Evolutionary conservation across 1,140 invertebrate genomes (phyloP), one percentile per base, ranked within the genome.

Genomic region (Thrips palmi): DNA sequence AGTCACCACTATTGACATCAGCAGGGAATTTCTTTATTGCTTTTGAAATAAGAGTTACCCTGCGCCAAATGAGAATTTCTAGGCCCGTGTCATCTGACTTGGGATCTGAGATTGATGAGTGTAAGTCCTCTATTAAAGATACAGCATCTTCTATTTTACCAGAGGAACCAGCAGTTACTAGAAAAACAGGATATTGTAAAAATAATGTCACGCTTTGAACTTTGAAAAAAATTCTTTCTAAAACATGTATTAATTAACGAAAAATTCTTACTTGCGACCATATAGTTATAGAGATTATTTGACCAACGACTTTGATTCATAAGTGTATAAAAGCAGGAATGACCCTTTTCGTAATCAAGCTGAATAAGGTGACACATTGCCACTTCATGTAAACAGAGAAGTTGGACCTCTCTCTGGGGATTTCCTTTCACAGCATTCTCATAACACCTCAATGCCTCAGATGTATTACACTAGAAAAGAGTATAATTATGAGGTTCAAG

Each of bases 291-390:
- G 47, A 77, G 77, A 44, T 63, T 65, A 45, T 68, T 66, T 10
- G 74, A 77, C 75, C 75, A 80, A 29, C 63, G 54, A 6, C 74
- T 77, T 30, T 71, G 63, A 24, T 66, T 56, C 33, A 66, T 65
- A 7, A 79, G 55, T 48, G 62, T 63, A 3, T 56, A 49, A 43
- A 80, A 76, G 14, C 63, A 65, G 32, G 51, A 49, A 44, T 67
- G 57, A 2, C 71, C 67, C 40, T 67, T 55, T 20, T 57, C 52
- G 56, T 67, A 78, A 45, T 69, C 63, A 22, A 81, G 54, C 30
- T 65, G 63, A 44, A 77, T 71, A 15, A 79, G 49, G 46, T 74
- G 62, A 49, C 74, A 77, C 75, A 75, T 79, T 25, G 70, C 74
- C 15, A 74, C 68, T 55, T 81, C 77, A 52, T 79, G 76, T 4